These are phyloP conservation scores for Xanthia togata DNA, from an alignment of 2,888 invertebrate genomes.

Conservation along the genomic window DNA sequence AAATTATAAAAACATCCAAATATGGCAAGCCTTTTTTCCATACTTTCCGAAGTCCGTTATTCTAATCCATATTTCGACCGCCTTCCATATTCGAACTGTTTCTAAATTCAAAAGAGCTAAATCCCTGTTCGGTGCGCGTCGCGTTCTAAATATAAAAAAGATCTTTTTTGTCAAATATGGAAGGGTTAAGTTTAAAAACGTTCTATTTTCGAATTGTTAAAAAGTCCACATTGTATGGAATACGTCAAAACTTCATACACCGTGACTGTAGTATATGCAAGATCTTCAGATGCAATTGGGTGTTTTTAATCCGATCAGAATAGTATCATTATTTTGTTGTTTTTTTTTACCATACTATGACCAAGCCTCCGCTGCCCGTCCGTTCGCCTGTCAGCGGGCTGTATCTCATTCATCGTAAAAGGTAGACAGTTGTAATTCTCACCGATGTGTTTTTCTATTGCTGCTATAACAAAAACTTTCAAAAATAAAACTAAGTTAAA, in stretches of 20 bases:
- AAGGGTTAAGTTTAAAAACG: conserved; percentile 90
- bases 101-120: conserved; percentile 88
- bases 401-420: no score
- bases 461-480: no score
- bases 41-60: conserved; percentile 74
- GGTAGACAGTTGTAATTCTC: no score
- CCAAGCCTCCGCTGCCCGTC: no score
- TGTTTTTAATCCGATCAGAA: conserved; percentile 14
- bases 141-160: conserved; percentile 89
- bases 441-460: no score
- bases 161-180: conserved; percentile 90
- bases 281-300: conserved; percentile 47
- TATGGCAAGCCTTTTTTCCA: conserved; percentile 62
- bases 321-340: background rate
- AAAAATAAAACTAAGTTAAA: no score
- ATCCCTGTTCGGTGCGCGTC: conserved; percentile 87
- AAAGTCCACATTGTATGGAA: conserved; percentile 90
- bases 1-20: conserved; percentile 66
- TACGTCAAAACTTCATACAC: conserved; percentile 89
- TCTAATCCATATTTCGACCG: conserved; percentile 81
- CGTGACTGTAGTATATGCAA: conserved; percentile 74
- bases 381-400: no score
- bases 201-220: conserved; percentile 90
- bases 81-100: conserved; percentile 85
- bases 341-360: background rate